Evolutionary conservation across 2,888 invertebrate species (phyloP).

Genomic region (Coelopa pilipes): DNA sequence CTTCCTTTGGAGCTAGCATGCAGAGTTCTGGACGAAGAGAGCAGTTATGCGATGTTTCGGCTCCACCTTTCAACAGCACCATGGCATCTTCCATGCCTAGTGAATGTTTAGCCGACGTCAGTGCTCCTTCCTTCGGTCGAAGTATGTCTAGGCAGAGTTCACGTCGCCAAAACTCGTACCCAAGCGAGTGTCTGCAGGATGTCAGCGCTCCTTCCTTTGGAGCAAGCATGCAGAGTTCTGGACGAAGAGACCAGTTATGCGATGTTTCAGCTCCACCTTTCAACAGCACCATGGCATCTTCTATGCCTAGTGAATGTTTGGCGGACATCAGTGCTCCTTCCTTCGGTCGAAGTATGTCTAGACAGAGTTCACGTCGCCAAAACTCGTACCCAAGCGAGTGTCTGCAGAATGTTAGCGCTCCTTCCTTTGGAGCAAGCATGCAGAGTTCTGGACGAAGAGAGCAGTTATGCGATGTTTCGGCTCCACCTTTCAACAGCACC

Average conservation of each 20-base stretch:
- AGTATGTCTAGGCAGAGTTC: not conserved
- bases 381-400: too few species aligned
- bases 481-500: too few species aligned
- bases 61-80: conserved; percentile 6
- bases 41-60: conserved; percentile 1
- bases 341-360: conserved; percentile 13
- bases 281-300: not conserved
- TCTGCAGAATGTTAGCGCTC: too few species aligned
- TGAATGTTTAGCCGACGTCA: conserved; percentile 2
- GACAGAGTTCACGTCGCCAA: too few species aligned
- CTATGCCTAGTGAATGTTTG: conserved; percentile 1
- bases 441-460: too few species aligned
- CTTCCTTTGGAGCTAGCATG: conserved; percentile 15
- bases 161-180: not conserved
- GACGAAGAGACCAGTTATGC: not conserved
- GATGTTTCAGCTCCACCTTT: conserved; percentile 13
- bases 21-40: not conserved
- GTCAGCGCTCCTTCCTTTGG: conserved; percentile 39
- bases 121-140: not conserved
- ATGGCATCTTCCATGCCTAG: conserved; percentile 2
- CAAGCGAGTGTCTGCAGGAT: conserved; percentile 39
- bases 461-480: too few species aligned
- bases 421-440: too few species aligned
- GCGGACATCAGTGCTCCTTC: conserved; percentile 5
- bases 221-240: too few species aligned